A percentile compares a stretch with the other conserved stretches of the same genome.
These are phyloP conservation scores for Stenolophus ochropezus DNA, from an alignment of 2,888 invertebrate genomes.

Conservation along the genomic window DNA sequence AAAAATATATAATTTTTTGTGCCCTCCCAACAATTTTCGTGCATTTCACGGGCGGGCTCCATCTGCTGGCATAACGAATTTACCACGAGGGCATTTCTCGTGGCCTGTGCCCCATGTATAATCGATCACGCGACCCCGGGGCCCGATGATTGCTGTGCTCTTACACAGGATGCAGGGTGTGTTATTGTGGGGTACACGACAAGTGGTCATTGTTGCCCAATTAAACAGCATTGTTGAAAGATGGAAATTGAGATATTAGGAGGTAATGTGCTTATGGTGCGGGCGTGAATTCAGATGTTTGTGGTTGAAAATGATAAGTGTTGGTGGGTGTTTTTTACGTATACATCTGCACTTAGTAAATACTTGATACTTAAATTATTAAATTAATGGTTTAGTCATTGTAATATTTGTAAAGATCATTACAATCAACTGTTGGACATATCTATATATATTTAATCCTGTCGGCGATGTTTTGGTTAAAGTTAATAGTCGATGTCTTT, in stretches of 20 bases:
- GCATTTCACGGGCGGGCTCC: background rate
- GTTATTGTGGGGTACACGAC: slow-evolving; percentile 18
- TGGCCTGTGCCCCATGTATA: slow-evolving; percentile 31
- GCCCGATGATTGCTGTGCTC: background rate
- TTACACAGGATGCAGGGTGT: background rate
- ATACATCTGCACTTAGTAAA: no score
- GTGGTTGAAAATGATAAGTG: background rate
- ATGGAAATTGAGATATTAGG: slow-evolving; percentile 19
- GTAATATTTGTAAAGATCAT: no score
- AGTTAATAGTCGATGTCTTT: no score
- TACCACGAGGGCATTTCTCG: background rate
- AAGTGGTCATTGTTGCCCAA: slow-evolving; percentile 31
- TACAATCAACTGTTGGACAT: no score
- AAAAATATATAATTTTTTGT: background rate
- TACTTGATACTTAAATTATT: no score
- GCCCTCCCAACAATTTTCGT: background rate
- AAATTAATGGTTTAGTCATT: no score
- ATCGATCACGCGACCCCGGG: slow-evolving; percentile 38
- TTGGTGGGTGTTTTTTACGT: background rate
- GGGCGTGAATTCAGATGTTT: slow-evolving; percentile 12
- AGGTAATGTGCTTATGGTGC: slow-evolving; percentile 10
- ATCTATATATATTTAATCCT: no score
- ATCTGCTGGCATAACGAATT: slow-evolving; percentile 58
- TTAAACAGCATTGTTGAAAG: slow-evolving; percentile 27
- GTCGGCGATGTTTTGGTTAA: no score